Conservation (phyloP, 64 coral and sea anemone genomes). For the Porites australiensis region DNA sequence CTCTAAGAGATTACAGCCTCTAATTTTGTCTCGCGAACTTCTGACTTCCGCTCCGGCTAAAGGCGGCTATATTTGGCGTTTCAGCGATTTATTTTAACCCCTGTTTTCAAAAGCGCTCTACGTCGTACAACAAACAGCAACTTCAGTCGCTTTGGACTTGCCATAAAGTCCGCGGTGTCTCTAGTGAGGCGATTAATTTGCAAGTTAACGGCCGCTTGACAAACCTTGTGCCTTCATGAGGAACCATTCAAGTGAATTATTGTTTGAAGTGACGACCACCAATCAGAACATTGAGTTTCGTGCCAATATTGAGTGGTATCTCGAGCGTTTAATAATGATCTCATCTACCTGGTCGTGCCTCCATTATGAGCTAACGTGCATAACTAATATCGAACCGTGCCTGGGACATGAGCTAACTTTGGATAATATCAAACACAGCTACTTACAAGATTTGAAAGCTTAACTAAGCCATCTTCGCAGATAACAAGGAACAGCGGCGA, state of each 20-base stretch:
- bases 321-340: conserved; percentile 32
- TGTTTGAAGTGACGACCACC: neutral
- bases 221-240: neutral
- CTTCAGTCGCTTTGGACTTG: conserved; percentile 4
- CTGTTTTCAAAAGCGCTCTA: neutral
- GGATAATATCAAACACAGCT: conserved; percentile 42
- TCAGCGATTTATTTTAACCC: neutral
- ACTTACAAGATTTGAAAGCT: conserved; percentile 19
- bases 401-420: conserved; percentile 39
- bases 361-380: conserved; percentile 39
- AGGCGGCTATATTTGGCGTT: neutral
- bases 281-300: neutral
- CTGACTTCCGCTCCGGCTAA: neutral
- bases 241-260: conserved; percentile 24
- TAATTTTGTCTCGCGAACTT: neutral
- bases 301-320: neutral
- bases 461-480: neutral
- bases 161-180: neutral
- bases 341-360: conserved; percentile 19
- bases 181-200: conserved; percentile 22
- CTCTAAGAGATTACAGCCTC: neutral
- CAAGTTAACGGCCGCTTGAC: conserved; percentile 44
- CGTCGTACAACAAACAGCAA: neutral
- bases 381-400: conserved; percentile 25
- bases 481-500: conserved; percentile 2